These are phyloP conservation scores for Microplitis demolitor DNA, from an alignment of 1,140 invertebrate species.

Conservation along the genomic window DNA sequence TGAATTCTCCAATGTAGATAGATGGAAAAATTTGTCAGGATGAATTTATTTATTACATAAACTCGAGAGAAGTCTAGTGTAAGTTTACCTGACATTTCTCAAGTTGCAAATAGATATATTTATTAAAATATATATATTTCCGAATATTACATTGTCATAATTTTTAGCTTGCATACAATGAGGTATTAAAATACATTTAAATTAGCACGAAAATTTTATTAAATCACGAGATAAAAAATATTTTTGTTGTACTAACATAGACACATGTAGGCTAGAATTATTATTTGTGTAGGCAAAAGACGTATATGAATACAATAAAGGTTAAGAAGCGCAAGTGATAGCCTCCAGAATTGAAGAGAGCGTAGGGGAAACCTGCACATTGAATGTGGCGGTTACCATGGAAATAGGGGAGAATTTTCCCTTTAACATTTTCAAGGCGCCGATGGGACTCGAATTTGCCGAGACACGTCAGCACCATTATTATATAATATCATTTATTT, in stretches of 20 bases:
- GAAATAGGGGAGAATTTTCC: conserved; percentile 19
- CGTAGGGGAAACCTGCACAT: conserved; percentile 11
- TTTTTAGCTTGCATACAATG: too few relatives aligned
- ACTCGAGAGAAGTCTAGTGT: background rate
- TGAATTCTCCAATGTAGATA: background rate
- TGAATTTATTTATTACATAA: conserved; percentile 4
- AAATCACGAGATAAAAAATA: background rate
- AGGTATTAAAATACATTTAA: too few relatives aligned
- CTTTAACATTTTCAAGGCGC: conserved; percentile 6
- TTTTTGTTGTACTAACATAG: background rate
- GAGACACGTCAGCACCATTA: background rate
- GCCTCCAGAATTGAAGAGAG: background rate
- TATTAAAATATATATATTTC: background rate
- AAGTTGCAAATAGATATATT: conserved; percentile 9
- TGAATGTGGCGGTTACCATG: conserved; percentile 28
- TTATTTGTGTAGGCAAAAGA: background rate
- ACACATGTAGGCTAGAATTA: too few relatives aligned
- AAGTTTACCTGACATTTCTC: too few relatives aligned
- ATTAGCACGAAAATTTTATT: too few relatives aligned
- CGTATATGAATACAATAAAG: background rate
- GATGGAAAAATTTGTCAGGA: conserved; percentile 12
- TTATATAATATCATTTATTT: background rate
- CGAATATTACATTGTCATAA: background rate
- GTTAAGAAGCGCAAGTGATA: conserved; percentile 3
- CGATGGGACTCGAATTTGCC: background rate